A percentile compares a stretch with the other conserved stretches of the same genome.
These are phyloP conservation scores for Fratercula arctica DNA, from an alignment of 2,797 vertebrate genomes.

Conservation along the genomic window DNA sequence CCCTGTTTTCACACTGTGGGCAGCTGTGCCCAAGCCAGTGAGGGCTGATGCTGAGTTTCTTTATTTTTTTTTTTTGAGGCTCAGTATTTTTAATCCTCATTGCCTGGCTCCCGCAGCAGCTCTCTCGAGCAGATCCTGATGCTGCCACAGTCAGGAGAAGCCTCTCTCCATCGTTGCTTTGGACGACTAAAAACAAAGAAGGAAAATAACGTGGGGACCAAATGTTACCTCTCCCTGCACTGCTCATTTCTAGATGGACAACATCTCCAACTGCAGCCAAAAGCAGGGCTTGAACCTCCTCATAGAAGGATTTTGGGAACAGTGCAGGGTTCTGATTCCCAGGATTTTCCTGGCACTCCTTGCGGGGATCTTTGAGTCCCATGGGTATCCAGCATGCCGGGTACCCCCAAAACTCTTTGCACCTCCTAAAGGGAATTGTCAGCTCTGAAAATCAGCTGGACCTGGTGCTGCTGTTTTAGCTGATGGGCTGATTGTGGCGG, in stretches of 20 bases:
- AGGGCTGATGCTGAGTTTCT: not conserved
- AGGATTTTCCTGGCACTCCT: not conserved
- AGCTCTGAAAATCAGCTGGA: not conserved
- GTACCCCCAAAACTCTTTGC: not conserved
- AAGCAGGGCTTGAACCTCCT: not conserved
- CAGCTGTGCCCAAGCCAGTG: not conserved
- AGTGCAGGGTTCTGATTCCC: not conserved
- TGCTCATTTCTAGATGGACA: not conserved
- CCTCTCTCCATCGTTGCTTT: not conserved
- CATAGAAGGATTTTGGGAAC: not conserved
- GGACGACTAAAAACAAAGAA: not conserved
- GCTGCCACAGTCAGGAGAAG: not conserved
- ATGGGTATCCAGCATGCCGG: not conserved
- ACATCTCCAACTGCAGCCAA: fast-evolving
- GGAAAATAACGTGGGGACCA: not conserved
- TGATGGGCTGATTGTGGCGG: too few species aligned
- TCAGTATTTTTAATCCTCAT: not conserved
- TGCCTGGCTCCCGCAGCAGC: not conserved
- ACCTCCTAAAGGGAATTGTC: not conserved
- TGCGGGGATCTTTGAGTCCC: not conserved
- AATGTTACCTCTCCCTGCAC: too few species aligned
- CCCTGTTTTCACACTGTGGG: not conserved
- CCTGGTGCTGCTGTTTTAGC: not conserved
- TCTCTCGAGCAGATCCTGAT: not conserved
- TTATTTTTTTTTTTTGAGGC: not conserved